Evolutionary conservation across 2,888 invertebrate genomes (phyloP).

Genomic region (Latheticus oryzae): DNA sequence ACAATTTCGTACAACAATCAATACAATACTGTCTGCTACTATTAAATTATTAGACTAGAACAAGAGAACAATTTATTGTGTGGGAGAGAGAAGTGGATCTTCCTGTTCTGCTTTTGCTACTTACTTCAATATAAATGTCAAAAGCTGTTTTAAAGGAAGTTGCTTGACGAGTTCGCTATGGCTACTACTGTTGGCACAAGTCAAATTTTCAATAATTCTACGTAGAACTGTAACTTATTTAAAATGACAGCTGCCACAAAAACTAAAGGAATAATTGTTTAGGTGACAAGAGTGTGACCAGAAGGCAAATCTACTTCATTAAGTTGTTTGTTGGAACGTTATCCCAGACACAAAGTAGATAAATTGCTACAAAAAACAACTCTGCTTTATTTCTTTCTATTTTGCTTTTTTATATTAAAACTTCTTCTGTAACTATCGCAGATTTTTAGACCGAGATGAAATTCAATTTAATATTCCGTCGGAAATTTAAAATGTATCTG

Average conservation of each 20-base stretch:
- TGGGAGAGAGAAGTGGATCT: slow-evolving; percentile 25
- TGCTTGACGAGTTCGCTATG: slow-evolving; percentile 13
- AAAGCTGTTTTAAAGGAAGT: slow-evolving; percentile 31
- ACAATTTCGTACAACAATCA: slow-evolving; percentile 22
- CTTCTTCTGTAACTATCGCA: no score
- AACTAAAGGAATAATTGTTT: slow-evolving; percentile 13
- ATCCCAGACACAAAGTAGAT: no score
- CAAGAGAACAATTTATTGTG: slow-evolving; percentile 30
- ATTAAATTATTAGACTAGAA: slow-evolving; percentile 30
- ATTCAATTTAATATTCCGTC: slow-evolving; percentile 13
- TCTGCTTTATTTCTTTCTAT: slow-evolving; percentile 1
- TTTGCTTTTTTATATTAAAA: no score
- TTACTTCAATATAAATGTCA: slow-evolving; percentile 37
- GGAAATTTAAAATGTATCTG: slow-evolving; percentile 9
- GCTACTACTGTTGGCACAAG: slow-evolving; percentile 33
- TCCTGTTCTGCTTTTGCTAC: slow-evolving; percentile 25
- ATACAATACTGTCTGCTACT: slow-evolving; percentile 24
- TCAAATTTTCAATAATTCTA: slow-evolving; percentile 32
- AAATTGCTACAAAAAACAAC: not conserved
- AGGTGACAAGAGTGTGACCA: slow-evolving; percentile 19
- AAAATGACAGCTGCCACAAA: slow-evolving; percentile 20
- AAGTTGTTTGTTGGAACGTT: slow-evolving; percentile 5
- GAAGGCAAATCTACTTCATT: slow-evolving; percentile 1
- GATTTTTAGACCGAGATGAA: no score
- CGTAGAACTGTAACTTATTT: slow-evolving; percentile 18